These are phyloP conservation scores for Ctenomys sociabilis DNA, from an alignment of 2,113 vertebrate genomes.

Conservation along the genomic window DNA sequence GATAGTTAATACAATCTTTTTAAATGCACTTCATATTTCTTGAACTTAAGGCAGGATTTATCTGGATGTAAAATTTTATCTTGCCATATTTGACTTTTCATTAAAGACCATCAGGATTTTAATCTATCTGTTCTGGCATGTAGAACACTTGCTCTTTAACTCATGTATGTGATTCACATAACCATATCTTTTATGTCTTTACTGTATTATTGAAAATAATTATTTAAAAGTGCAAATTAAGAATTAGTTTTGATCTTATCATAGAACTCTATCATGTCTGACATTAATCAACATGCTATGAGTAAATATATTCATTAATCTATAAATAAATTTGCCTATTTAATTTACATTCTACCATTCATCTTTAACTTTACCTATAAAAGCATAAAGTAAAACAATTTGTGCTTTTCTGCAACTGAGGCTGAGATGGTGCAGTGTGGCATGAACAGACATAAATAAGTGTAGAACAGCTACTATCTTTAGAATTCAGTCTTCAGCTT, in stretches of 20 bases:
- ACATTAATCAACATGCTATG: background rate
- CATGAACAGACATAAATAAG: background rate
- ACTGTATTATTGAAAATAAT: background rate
- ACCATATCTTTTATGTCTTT: background rate
- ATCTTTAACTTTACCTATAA: background rate
- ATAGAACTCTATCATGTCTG: constrained; percentile 14
- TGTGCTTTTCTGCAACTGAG: background rate
- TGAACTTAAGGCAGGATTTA: background rate
- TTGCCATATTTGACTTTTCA: constrained; percentile 5
- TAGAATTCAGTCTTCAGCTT: constrained; percentile 12
- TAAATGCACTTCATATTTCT: background rate
- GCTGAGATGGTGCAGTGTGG: background rate
- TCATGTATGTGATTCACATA: background rate
- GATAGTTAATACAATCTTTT: background rate
- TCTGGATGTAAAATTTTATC: constrained; percentile 26
- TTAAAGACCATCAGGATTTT: constrained; percentile 25
- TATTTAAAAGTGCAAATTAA: background rate
- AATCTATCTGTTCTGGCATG: background rate
- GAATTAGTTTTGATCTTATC: background rate
- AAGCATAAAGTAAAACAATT: background rate
- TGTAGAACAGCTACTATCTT: background rate
- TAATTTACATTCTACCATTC: background rate
- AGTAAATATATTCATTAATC: constrained; percentile 8
- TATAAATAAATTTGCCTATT: background rate
- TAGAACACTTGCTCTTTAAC: background rate